These are phyloP conservation scores for Melanerpes formicivorus DNA, from an alignment of 2,113 vertebrate species.

Conservation along the genomic window DNA sequence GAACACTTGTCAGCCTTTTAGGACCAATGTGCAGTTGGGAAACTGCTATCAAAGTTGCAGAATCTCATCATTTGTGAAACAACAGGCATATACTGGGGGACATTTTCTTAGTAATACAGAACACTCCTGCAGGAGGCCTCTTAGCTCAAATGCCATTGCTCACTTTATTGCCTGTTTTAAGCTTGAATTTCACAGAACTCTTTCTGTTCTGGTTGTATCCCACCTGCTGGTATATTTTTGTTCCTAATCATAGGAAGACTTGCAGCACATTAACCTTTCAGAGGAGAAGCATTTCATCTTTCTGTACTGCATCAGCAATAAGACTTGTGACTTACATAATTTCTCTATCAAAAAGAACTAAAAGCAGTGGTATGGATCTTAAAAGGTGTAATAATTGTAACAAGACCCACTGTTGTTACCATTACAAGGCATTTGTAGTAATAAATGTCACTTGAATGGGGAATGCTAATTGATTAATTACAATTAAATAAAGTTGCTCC, in stretches of 20 bases:
- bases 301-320: not conserved
- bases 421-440: not conserved
- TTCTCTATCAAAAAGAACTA: not conserved
- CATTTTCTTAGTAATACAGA: not conserved
- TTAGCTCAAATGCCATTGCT: conserved; percentile 29
- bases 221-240: conserved; percentile 68
- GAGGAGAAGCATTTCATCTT: conserved; percentile 47
- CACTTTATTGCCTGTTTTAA: conserved; percentile 50
- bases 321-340: not conserved
- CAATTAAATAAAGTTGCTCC: not conserved
- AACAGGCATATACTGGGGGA: not conserved
- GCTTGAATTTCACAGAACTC: conserved; percentile 42
- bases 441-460: not conserved
- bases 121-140: conserved; percentile 49
- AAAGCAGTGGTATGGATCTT: not conserved
- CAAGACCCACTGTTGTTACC: not conserved
- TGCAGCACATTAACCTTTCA: conserved; percentile 57
- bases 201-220: conserved; percentile 41
- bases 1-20: not conserved
- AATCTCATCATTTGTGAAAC: not conserved
- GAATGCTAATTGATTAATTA: conserved; percentile 8
- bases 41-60: not conserved
- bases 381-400: not conserved
- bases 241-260: conserved; percentile 56
- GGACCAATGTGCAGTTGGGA: not conserved